A percentile compares a stretch with the other conserved stretches of the same genome.
phyloP scores from a whole-genome alignment of 2,113 vertebrate genomes.

The Ovibos moschatus region DNA sequence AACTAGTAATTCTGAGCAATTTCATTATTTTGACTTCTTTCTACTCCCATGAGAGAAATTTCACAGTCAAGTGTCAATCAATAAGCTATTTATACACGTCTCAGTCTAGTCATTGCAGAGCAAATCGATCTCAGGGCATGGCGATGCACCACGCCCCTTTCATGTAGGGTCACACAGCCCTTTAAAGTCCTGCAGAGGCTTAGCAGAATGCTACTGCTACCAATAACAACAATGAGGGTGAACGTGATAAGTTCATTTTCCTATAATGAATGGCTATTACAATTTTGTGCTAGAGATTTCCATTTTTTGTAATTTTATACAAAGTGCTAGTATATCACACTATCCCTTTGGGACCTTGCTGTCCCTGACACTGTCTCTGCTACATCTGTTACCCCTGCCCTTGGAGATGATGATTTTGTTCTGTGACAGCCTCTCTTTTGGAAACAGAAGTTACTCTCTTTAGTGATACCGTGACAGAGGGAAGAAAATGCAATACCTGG shows the following conservation, averaged over 20 bases:
- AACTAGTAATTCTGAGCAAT: conserved; percentile 37
- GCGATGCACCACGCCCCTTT: neutral
- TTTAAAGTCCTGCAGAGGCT: neutral
- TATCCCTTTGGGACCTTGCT: neutral
- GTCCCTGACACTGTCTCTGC: neutral
- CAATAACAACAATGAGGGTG: neutral
- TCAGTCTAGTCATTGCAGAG: neutral
- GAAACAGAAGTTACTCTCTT: neutral
- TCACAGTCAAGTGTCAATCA: conserved; percentile 53
- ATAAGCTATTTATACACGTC: conserved; percentile 47
- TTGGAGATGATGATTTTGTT: neutral
- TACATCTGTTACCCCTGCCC: neutral
- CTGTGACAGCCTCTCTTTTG: neutral
- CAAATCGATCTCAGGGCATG: conserved; percentile 2
- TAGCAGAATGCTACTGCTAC: neutral
- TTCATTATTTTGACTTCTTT: conserved; percentile 61
- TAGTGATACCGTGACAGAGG: neutral
- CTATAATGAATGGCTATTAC: neutral
- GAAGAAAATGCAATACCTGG: neutral
- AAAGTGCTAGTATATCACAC: neutral
- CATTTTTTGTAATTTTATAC: neutral
- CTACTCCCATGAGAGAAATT: conserved; percentile 20
- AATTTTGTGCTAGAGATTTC: neutral
- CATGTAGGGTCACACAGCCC: neutral
- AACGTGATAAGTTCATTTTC: neutral